A percentile compares a stretch with the other conserved stretches of the same genome.
These are phyloP conservation scores for Sebastes hubbsi DNA, from an alignment of 2,797 vertebrate genomes.

Conservation along the genomic window DNA sequence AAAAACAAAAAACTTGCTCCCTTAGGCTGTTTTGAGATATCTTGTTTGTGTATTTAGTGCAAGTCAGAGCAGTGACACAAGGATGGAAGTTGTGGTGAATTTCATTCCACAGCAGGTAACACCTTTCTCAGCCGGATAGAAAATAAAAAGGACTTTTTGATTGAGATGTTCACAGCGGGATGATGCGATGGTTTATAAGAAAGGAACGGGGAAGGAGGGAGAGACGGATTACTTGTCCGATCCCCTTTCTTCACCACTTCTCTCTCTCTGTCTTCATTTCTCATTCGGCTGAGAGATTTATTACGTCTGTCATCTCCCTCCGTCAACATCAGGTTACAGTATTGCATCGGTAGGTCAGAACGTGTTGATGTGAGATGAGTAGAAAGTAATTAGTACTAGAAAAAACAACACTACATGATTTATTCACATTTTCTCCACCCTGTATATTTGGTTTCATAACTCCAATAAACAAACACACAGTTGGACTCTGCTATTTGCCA, in stretches of 20 bases:
- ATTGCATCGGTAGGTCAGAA: neutral
- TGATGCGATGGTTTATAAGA: too few relatives aligned
- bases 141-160: neutral
- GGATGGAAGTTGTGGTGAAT: conserved; percentile 24
- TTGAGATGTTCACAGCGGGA: neutral
- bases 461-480: conserved; percentile 10
- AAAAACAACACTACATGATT: neutral
- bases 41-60: conserved; percentile 26
- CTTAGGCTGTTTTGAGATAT: conserved; percentile 2
- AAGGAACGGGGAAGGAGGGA: neutral
- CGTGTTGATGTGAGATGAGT: conserved; percentile 4
- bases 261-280: conserved; percentile 4
- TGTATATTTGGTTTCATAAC: neutral
- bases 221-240: neutral
- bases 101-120: conserved; percentile 9
- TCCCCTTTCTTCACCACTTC: neutral
- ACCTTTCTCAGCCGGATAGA: neutral
- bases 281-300: conserved; percentile 16
- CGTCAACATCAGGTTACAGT: conserved; percentile 1
- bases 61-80: conserved; percentile 23
- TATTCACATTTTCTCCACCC: neutral
- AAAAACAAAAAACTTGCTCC: neutral
- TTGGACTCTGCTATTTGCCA: neutral
- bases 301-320: conserved; percentile 4
- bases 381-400: neutral